Evolutionary conservation across 2,888 invertebrate species (phyloP).

Genomic region (Scelioninae gen. 1): DNA sequence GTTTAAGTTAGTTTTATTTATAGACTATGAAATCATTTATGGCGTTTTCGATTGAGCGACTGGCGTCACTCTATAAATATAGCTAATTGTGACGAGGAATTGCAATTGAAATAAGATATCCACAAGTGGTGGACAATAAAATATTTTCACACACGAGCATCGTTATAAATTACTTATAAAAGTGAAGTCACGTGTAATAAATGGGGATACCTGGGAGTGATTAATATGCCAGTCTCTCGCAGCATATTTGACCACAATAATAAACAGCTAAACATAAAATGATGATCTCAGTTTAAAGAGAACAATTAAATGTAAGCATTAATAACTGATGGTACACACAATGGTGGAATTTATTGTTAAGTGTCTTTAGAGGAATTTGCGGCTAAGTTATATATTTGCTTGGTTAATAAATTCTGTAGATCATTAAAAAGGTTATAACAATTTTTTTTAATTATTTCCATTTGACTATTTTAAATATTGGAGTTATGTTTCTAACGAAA

Average conservation of each 20-base stretch:
- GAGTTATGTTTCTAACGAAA: neutral
- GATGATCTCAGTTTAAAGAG: conserved; percentile 52
- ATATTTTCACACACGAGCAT: conserved; percentile 35
- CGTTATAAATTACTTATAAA: conserved; percentile 55
- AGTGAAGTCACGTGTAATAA: conserved; percentile 47
- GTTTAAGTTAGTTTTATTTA: conserved; percentile 17
- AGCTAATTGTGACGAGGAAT: conserved; percentile 31
- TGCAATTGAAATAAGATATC: conserved; percentile 53
- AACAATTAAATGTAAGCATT: conserved; percentile 23
- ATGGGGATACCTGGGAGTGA: conserved; percentile 42
- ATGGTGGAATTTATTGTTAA: conserved; percentile 1
- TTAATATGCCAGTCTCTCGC: conserved; percentile 26
- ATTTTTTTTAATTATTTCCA: too few relatives aligned
- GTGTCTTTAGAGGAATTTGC: too few relatives aligned
- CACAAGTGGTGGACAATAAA: conserved; percentile 43
- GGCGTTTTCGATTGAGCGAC: conserved; percentile 29
- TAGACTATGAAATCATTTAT: conserved; percentile 35
- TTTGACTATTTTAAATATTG: too few relatives aligned
- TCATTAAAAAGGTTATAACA: too few relatives aligned
- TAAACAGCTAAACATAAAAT: conserved; percentile 45
- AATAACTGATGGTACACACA: neutral
- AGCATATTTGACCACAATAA: conserved; percentile 38
- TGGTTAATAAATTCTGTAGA: too few relatives aligned
- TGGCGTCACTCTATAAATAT: conserved; percentile 47
- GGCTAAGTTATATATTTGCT: too few relatives aligned